Base-by-base conservation (phyloP, 2,797 vertebrate genomes). In the Cynodonichthys magdalenae region DNA sequence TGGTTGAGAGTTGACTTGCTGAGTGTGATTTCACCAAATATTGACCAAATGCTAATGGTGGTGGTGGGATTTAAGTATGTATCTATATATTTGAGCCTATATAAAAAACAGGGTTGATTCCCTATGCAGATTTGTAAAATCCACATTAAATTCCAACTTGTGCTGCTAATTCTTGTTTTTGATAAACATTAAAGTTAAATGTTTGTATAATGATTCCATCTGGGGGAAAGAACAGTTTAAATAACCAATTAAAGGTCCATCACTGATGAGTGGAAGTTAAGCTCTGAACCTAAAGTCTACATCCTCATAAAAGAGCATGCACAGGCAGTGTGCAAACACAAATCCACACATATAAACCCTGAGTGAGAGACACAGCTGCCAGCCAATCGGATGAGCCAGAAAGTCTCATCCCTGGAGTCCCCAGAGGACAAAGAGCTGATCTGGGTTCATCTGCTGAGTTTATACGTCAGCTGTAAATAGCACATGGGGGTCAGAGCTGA, bases 361-460 rank as follows among this genome's bases (percentile, higher is more conserved):
- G 42, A 45, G 53, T 51, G 66, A 66, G 76, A 69, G 79, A 81
- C 79, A 69, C 80, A 84, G 83, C 80, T 85, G 77, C 73, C 49
- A 59, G 77, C 75, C 78, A 84, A 79, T 86, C 79, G 69, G 28
- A 74, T 79, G 69, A 84, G 56, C 81, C 73, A 81, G 48, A 70
- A 62, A 6, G 48, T 64, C 36, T 59, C 56, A 34, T 47, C 44
- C 18, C n/a, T 11, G 14, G n/a, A 34, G 44, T 34, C 74, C 72
- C 71, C 31, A n/a, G 53, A 84, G 85, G 79, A 86, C 78, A 81
- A 77, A 81, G 73, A 84, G 81, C 81, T 85, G 85, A 90, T 86
- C 77, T 58, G 74, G 66, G 76, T 87, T 89, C 85, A 85, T 87
- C 69, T 76, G 77, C 77, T 36, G 59, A 81, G 72, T 82, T 89